A percentile compares a stretch with the other conserved stretches of the same genome.
Conservation (phyloP, 2,888 invertebrate genomes). For the Eulithis testata region DNA sequence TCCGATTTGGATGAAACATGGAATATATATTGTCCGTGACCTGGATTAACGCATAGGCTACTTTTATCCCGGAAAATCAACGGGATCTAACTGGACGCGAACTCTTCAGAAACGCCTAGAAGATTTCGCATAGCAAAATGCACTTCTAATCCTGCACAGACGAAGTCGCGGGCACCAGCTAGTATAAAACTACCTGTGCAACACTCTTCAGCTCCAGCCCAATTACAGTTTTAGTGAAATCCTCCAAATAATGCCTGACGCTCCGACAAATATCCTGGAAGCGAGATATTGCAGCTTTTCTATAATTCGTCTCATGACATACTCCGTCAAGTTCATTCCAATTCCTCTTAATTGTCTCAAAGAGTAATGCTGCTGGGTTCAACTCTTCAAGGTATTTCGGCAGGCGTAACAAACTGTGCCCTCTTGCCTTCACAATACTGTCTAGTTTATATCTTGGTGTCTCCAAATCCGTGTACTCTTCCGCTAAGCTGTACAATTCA, state of each 20-base stretch:
- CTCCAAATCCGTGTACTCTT: constrained; percentile 46
- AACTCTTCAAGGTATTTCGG: constrained; percentile 45
- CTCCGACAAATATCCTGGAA: not conserved
- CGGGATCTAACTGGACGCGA: too few relatives aligned
- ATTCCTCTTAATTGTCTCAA: constrained; percentile 2
- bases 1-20: too few relatives aligned
- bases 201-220: constrained; percentile 9
- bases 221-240: not conserved
- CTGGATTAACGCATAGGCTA: too few relatives aligned
- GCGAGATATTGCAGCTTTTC: not conserved
- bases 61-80: too few relatives aligned
- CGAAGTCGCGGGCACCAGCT: too few relatives aligned
- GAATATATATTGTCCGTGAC: too few relatives aligned
- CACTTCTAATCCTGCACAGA: too few relatives aligned
- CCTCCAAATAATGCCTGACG: not conserved
- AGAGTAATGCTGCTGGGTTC: constrained; percentile 33
- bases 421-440: constrained; percentile 37
- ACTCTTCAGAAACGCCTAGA: too few relatives aligned
- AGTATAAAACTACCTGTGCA: not conserved
- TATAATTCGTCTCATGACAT: not conserved
- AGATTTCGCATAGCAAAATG: too few relatives aligned
- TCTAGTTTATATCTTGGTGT: constrained; percentile 38
- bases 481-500: constrained; percentile 48
- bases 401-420: constrained; percentile 47
- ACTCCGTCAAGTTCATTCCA: constrained; percentile 3